These are phyloP conservation scores for Melanotaenia parkinsoni DNA, from an alignment of 2,797 vertebrate species.

Conservation along the genomic window DNA sequence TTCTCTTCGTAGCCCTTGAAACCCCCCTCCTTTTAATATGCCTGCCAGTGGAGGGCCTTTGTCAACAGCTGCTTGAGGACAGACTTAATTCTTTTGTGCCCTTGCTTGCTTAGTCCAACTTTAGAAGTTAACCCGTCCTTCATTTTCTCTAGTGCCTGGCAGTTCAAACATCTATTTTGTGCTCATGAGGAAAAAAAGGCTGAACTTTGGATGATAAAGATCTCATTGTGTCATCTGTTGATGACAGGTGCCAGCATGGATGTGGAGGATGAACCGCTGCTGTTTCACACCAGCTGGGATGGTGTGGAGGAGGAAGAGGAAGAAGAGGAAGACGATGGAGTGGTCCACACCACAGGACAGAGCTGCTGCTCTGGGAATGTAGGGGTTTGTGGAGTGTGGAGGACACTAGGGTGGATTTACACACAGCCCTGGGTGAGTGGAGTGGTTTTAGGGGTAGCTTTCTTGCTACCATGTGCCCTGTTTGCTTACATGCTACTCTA, in stretches of 20 bases:
- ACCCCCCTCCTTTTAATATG: slow-evolving; percentile 30
- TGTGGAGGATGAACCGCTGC: slow-evolving; percentile 90
- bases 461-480: slow-evolving; percentile 89
- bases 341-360: slow-evolving; percentile 59
- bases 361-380: slow-evolving; percentile 64
- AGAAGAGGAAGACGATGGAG: slow-evolving; percentile 64
- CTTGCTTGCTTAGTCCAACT: slow-evolving; percentile 51
- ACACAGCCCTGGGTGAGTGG: slow-evolving; percentile 89
- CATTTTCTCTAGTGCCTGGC: slow-evolving; percentile 32
- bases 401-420: slow-evolving; percentile 89
- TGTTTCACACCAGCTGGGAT: slow-evolving; percentile 88
- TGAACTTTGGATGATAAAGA: slow-evolving; percentile 41
- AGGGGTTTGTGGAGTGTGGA: slow-evolving; percentile 85
- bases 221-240: slow-evolving; percentile 53
- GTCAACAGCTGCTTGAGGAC: slow-evolving; percentile 52
- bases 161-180: slow-evolving; percentile 45
- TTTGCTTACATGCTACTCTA: slow-evolving; percentile 93
- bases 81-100: slow-evolving; percentile 58
- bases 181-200: slow-evolving; percentile 12
- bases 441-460: slow-evolving; percentile 86
- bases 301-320: slow-evolving; percentile 82
- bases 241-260: slow-evolving; percentile 86
- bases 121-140: slow-evolving; percentile 58
- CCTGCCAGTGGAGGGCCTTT: slow-evolving; percentile 42
- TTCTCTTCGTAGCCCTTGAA: slow-evolving; percentile 54